Evolutionary conservation across 2,113 vertebrate species (phyloP).

Genomic region (Platanista minor): DNA sequence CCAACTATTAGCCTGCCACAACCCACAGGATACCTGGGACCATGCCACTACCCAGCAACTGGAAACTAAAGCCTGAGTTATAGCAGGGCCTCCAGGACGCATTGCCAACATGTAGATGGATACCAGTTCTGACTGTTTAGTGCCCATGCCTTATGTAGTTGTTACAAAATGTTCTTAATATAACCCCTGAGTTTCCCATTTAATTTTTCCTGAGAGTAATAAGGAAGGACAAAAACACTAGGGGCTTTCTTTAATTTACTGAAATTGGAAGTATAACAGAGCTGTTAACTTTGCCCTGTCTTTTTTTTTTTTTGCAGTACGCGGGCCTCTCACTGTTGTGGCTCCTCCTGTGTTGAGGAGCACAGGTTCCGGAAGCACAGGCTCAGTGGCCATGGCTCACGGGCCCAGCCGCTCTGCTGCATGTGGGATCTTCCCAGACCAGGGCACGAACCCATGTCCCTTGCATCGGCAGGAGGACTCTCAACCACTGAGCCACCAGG

Average conservation of each 20-base stretch:
- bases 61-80: neutral
- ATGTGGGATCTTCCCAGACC: too few relatives aligned
- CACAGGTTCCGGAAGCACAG: too few relatives aligned
- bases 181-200: neutral
- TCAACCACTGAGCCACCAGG: too few relatives aligned
- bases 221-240: neutral
- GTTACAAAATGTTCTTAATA: neutral
- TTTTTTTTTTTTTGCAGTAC: neutral
- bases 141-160: neutral
- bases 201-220: neutral
- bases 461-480: too few relatives aligned
- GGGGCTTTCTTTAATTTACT: neutral
- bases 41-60: neutral
- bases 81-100: neutral
- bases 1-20: neutral
- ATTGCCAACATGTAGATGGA: neutral
- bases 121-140: neutral
- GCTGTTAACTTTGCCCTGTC: neutral
- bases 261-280: neutral
- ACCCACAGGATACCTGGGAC: neutral
- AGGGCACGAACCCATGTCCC: too few relatives aligned
- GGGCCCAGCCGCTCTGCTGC: too few relatives aligned
- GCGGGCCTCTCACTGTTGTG: too few relatives aligned
- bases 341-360: too few relatives aligned
- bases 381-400: too few relatives aligned